A percentile compares a stretch with the other conserved stretches of the same genome.
These are phyloP conservation scores for Tetheella fluctuosa DNA, from an alignment of 2,888 invertebrate genomes.

Conservation along the genomic window DNA sequence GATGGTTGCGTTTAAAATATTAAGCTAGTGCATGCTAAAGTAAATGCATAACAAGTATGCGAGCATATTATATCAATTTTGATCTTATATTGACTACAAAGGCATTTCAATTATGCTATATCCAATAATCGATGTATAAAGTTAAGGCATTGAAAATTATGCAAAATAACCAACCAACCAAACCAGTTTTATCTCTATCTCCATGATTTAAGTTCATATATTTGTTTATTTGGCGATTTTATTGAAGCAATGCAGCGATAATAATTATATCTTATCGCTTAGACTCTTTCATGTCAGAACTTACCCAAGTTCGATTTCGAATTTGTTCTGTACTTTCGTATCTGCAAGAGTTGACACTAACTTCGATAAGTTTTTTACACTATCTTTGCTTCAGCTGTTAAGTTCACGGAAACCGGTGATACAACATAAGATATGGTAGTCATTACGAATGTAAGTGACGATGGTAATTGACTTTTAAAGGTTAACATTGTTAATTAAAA, in stretches of 20 bases:
- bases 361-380: not conserved
- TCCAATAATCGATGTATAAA: not conserved
- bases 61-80: not conserved
- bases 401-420: slow-evolving; percentile 2
- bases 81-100: not conserved
- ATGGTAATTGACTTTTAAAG: slow-evolving; percentile 11
- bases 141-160: slow-evolving; percentile 1
- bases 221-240: slow-evolving; percentile 4
- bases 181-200: not conserved
- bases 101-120: slow-evolving; percentile 5
- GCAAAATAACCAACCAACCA: not conserved
- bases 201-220: slow-evolving; percentile 2
- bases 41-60: not conserved
- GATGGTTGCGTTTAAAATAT: not conserved
- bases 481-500: slow-evolving; percentile 10
- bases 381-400: slow-evolving; percentile 8
- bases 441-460: slow-evolving; percentile 11
- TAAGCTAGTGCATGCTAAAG: not conserved
- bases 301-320: slow-evolving; percentile 34
- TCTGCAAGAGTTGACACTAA: slow-evolving; percentile 11
- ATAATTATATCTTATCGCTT: slow-evolving; percentile 25
- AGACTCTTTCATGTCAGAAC: slow-evolving; percentile 19
- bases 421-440: slow-evolving; percentile 10
- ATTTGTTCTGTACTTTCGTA: slow-evolving; percentile 29
- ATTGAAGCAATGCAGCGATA: not conserved